Base-by-base conservation (phyloP, 2,888 invertebrate species). In the Caenorhabditis sinica region DNA sequence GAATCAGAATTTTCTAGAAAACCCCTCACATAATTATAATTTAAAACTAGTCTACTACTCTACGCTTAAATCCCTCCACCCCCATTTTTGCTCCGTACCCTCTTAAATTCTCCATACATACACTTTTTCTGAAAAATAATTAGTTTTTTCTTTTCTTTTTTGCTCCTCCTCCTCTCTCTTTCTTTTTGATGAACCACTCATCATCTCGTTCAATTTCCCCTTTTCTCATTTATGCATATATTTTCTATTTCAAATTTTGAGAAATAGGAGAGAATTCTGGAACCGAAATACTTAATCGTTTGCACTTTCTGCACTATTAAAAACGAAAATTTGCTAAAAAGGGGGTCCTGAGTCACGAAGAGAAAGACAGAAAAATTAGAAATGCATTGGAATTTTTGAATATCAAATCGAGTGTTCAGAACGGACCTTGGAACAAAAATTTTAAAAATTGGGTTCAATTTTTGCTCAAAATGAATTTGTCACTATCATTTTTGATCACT, bases 91-190 rank as follows among this genome's bases (percentile, higher is more conserved):
- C 1, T 33, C 33, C 15, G 17, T 30, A 9, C 20, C 20, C 49
- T 30, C 28, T 11, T 60, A 17, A n/a, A n/a, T n/a, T n/a, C 33
- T 58, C 56, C 28, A 56, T 5, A 25, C 13, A 53, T 15, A 11
- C 33, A 25, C 25, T 23, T 53, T 25, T 33, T 60, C 33, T 33
- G 60, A 33, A 60, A 60, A 33, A 28, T 60, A 60, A 60, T 60
- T 60, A 60, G 60, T 60, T 60, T 58, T 30, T 6, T 11, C 8
- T n/a, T n/a, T n/a, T n/a, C n/a, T n/a, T n/a, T n/a, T n/a, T n/a
- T n/a, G n/a, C 11, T 53, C 23, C n/a, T 8, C 13, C 53, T 20
- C 17, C 30, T 17, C 30, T 2, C 5, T 33, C 58, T 13, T 60
- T 15, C 30, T 60, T 33, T 2, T 58, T 30, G 6, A n/a, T 60